Base-by-base conservation (phyloP, 2,888 invertebrate genomes). In the Imbricaverruca yamaguchii region DNA sequence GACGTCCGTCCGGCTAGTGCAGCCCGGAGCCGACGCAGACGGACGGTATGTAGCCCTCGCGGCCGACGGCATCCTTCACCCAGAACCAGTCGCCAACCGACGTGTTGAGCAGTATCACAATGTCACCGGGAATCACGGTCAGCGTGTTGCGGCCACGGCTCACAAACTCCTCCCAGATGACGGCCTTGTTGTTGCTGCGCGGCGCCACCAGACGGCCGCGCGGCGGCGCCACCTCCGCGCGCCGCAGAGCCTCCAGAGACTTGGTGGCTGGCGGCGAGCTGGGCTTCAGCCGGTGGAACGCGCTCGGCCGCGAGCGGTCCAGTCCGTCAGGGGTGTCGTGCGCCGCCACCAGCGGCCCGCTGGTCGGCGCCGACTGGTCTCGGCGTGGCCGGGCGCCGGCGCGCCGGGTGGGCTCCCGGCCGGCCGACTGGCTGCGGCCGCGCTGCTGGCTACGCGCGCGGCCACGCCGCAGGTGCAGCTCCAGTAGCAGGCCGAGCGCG, bases 121-220 rank as follows among this genome's bases (percentile, higher is more conserved):
- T 78, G n/a, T 78, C 78, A 21, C 78, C 78, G 12, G 39, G 56
- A 21, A 23, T 55, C 56, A 78, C 78, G 11, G 56, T 78, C 21
- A 78, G 78, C 56, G 78, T 78, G 78, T 78, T 69, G 18, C 69
- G 69, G 25, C 69, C 69, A 15, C 69, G 15, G 69, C 69, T 69
- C 39, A 15, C 39, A 39, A 69, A 69, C 15, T 15, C 69, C 6
- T 69, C 39, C 69, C 69, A 69, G 15, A 69, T 69, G 7, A 78
- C 78, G 10, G 78, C 78, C 78, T 78, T 78, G 78, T 78, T 78
- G 56, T 78, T 55, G 56, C 78, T 78, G 78, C 78, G 78, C 13
- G 78, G 78, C 21, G 78, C 78, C 78, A 78, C 55, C 56, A 78
- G n/a, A 11, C 11, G 55, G 56, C 11, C n/a, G 12, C 56, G n/a